Evolutionary conservation across 2,888 invertebrate genomes (phyloP).

Genomic region (Tetragonula carbonaria): DNA sequence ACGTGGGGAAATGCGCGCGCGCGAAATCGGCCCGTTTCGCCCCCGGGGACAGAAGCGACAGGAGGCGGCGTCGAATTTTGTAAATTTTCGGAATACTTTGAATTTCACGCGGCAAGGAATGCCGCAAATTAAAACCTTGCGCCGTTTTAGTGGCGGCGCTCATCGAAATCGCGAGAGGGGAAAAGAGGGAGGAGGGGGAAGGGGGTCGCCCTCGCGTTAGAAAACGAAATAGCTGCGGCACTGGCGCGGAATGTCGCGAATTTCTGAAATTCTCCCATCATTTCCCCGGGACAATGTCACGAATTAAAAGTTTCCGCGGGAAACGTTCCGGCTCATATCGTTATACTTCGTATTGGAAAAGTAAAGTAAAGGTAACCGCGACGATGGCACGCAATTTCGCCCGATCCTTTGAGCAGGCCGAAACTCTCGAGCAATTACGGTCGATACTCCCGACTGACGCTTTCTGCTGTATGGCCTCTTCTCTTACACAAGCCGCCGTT

Average conservation of each 20-base stretch:
- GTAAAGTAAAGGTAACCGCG: constrained; percentile 1
- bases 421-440: constrained; percentile 14
- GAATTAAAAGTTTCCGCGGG: constrained; percentile 26
- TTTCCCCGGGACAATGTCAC: constrained; percentile 1
- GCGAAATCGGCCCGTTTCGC: constrained; percentile 15
- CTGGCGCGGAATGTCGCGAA: constrained; percentile 24
- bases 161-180: constrained; percentile 18
- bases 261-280: constrained; percentile 35
- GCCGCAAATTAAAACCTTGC: constrained; percentile 27
- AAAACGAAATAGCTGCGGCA: constrained; percentile 9
- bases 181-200: too few species aligned
- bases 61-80: constrained; percentile 16
- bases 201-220: neutral
- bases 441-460: neutral
- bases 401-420: neutral
- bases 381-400: constrained; percentile 12
- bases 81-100: constrained; percentile 34
- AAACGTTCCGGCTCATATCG: constrained; percentile 11
- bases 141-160: neutral
- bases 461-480: neutral
- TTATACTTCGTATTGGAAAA: constrained; percentile 20
- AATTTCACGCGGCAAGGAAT: constrained; percentile 25
- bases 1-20: neutral
- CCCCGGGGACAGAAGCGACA: neutral
- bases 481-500: neutral